A percentile compares a stretch with the other conserved stretches of the same genome.
Conservation (phyloP, 2,888 invertebrate genomes). For the Leucoma salicis region DNA sequence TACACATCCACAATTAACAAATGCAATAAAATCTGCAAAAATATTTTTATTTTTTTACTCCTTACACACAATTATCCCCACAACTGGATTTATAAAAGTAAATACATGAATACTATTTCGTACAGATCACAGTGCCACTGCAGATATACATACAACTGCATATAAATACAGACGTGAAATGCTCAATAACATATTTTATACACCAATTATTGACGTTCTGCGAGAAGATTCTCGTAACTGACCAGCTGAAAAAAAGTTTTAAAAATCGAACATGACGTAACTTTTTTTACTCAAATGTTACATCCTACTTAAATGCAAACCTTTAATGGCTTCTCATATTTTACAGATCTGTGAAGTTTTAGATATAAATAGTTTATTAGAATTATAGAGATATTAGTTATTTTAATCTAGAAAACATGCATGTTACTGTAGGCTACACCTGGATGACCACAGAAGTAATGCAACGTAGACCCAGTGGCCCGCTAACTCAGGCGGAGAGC, state of each 20-base stretch:
- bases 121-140: constrained; percentile 50
- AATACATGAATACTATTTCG: constrained; percentile 39
- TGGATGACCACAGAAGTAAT: no score
- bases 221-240: not conserved
- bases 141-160: constrained; percentile 35
- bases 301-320: no score
- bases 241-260: not conserved
- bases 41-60: constrained; percentile 35
- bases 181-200: constrained; percentile 14
- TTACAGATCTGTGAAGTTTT: no score
- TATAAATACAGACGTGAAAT: constrained; percentile 15
- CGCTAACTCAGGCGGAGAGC: no score
- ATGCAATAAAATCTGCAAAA: constrained; percentile 62
- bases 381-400: no score
- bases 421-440: no score
- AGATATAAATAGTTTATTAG: no score
- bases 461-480: no score
- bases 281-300: no score
- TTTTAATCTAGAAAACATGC: no score
- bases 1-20: constrained; percentile 58
- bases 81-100: constrained; percentile 33
- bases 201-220: constrained; percentile 16
- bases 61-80: constrained; percentile 36
- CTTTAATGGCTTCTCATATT: no score
- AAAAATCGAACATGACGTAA: no score